Conservation (phyloP, 2,888 invertebrate species). For the Sceliomorpha sp. region DNA sequence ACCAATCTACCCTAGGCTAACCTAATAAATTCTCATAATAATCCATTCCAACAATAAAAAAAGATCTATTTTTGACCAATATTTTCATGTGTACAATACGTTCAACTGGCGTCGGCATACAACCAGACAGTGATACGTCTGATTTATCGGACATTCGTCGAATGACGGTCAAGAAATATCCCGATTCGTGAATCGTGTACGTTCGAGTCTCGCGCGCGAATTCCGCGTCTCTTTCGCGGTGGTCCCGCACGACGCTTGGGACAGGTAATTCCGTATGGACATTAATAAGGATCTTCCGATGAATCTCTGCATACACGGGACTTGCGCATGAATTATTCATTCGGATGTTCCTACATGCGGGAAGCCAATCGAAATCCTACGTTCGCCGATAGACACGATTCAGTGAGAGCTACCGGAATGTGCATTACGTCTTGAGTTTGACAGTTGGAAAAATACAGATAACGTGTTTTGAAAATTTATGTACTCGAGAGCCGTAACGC, state of each 20-base stretch:
- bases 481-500: constrained; percentile 41
- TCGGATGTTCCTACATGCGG: constrained; percentile 47
- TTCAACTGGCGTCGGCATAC: too few relatives aligned
- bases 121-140: too few relatives aligned
- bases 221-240: constrained; percentile 49
- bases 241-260: constrained; percentile 45
- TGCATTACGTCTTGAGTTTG: constrained; percentile 28
- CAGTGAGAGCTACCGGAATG: constrained; percentile 54
- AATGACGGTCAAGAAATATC: constrained; percentile 42
- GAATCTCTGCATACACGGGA: constrained; percentile 44
- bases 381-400: constrained; percentile 53
- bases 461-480: constrained; percentile 57
- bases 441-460: constrained; percentile 47
- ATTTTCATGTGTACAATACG: too few relatives aligned
- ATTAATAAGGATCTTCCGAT: constrained; percentile 56
- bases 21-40: too few relatives aligned
- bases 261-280: constrained; percentile 53
- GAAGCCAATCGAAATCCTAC: constrained; percentile 49
- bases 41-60: too few relatives aligned
- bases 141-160: constrained; percentile 39
- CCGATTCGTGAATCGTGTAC: constrained; percentile 39
- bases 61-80: too few relatives aligned
- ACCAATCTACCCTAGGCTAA: too few relatives aligned
- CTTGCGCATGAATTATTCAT: constrained; percentile 56
- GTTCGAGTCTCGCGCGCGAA: constrained; percentile 40